Evolutionary conservation across 2,888 invertebrate genomes (phyloP), one percentile per base, ranked within the genome.

Genomic region (Charanyca ferruginea): DNA sequence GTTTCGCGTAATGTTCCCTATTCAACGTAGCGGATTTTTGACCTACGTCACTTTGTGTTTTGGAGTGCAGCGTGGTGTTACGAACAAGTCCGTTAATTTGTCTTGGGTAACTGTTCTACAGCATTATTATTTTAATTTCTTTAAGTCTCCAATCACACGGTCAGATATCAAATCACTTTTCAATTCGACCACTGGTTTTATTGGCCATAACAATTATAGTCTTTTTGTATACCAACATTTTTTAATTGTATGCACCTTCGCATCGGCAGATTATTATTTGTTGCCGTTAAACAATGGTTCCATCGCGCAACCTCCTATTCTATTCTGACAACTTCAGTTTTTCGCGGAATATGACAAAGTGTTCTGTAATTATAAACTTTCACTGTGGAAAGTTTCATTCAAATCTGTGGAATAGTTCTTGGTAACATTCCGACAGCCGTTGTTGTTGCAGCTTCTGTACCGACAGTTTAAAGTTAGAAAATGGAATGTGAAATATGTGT

Each of bases 351-450:
- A 25, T 41, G 45, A 13, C 18, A 42, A 32, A 28, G 1, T 35
- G 16, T 5, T 45, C 23, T 18, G 51, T 20, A 28, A 44, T 22
- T 22, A 69, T 49, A 51, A 32, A 61, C 71, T 61, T 70, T 70
- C 60, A 60, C 71, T 52, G 44, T 25, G 18, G n/a, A 48, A 22
- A 68, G 23, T 45, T 20, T 45, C 44, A 41, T 70, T 70, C n/a
- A 5, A 41, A 22, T 52, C 11, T 22, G n/a, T 35, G 0, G 9
- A 41, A 18, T 9, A 1, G 20, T 49, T 71, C 28, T 32, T 25
- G 28, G 18, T 18, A 13, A 20, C 20, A 23, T 11, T 4, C 9
- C 32, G 6, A 23, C 18, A 11, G 8, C 23, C 5, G 16, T 23
- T 23, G 11, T 35, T 52, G 45, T 11, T 16, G 3, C 23, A 42